These are phyloP conservation scores for Crossocerus cetratus DNA, from an alignment of 2,888 invertebrate species.

Conservation along the genomic window DNA sequence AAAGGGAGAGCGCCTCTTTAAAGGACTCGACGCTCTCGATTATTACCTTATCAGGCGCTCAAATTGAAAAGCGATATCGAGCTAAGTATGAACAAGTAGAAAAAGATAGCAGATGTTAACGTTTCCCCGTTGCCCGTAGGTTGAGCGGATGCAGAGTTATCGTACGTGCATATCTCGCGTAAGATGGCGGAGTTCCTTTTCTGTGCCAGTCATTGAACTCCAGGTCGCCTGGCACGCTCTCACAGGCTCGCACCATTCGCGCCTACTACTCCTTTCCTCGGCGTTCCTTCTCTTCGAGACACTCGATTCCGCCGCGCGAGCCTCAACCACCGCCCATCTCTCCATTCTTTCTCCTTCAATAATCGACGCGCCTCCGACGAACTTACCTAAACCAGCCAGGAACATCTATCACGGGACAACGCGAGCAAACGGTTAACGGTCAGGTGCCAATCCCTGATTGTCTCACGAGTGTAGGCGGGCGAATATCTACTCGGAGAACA, in stretches of 20 bases:
- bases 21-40: conserved; percentile 26
- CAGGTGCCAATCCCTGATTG: too few species aligned
- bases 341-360: too few species aligned
- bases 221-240: conserved; percentile 23
- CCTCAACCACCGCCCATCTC: too few species aligned
- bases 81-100: too few species aligned
- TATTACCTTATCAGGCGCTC: not conserved
- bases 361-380: too few species aligned
- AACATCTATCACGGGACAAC: too few species aligned
- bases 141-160: conserved; percentile 42
- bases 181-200: conserved; percentile 72
- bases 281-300: conserved; percentile 9
- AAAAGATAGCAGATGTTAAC: not conserved
- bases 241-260: too few species aligned
- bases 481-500: too few species aligned
- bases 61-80: not conserved
- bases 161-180: conserved; percentile 61
- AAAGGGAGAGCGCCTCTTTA: conserved; percentile 52
- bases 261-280: conserved; percentile 12
- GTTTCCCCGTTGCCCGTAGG: not conserved
- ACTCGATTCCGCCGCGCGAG: too few species aligned
- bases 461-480: too few species aligned
- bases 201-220: conserved; percentile 76
- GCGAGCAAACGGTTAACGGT: too few species aligned
- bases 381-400: too few species aligned